Evolutionary conservation across 2,797 vertebrate species (phyloP).

Genomic region (Macropus fuliginosus): DNA sequence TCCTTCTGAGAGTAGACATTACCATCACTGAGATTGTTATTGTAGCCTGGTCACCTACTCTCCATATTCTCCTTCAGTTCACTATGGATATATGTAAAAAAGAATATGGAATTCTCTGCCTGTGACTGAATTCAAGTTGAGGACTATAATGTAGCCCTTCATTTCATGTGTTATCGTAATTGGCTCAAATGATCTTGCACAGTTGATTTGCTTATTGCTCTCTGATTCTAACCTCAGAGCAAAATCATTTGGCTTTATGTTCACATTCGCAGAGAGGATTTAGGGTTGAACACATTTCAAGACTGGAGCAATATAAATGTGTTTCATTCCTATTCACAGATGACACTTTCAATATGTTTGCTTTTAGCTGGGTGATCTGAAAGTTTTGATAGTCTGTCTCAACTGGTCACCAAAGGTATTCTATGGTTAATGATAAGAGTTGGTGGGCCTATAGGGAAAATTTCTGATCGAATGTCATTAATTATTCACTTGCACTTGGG

Average conservation of each 20-base stretch:
- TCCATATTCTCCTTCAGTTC: background rate
- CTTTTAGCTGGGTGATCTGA: constrained; percentile 27
- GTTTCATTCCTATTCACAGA: background rate
- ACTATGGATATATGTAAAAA: background rate
- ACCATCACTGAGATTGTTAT: constrained; percentile 13
- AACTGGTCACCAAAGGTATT: background rate
- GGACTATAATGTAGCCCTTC: background rate
- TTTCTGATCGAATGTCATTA: background rate
- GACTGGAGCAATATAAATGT: constrained; percentile 19
- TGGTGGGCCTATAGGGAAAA: background rate
- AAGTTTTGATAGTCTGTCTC: background rate
- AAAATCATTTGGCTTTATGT: background rate
- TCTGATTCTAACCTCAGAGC: background rate
- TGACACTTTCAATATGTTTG: background rate
- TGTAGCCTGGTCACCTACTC: background rate
- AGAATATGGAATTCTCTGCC: background rate
- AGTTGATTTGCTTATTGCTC: background rate
- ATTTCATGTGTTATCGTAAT: constrained; percentile 25
- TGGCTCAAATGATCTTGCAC: background rate
- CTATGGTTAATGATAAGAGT: background rate
- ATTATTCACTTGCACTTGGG: background rate
- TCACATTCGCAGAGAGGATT: background rate
- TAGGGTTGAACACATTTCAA: background rate
- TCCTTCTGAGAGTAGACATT: background rate
- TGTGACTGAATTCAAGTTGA: background rate